These are phyloP conservation scores for Pseudopleuronectes americanus DNA, from an alignment of 2,797 vertebrate species.

Conservation along the genomic window DNA sequence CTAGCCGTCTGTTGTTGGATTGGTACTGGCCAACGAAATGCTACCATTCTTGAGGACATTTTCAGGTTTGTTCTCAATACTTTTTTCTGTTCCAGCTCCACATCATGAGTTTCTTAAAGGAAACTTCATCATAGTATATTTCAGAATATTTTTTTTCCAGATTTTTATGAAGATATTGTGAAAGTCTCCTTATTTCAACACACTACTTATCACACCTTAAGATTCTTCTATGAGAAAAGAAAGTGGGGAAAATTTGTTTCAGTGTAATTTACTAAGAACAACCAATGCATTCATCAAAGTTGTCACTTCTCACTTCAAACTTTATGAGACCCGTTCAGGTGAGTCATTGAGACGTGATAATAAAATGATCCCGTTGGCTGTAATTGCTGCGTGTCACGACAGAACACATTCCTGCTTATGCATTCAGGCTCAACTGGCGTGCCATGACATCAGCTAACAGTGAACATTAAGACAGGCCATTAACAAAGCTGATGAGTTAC, in stretches of 20 bases:
- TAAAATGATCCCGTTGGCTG: conserved; percentile 55
- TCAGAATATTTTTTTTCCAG: background rate
- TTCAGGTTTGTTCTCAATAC: background rate
- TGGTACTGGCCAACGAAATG: background rate
- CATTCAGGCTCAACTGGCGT: conserved; percentile 69
- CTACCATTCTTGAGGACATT: background rate
- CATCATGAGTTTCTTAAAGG: background rate
- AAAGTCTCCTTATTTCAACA: background rate
- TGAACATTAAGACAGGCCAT: conserved; percentile 79
- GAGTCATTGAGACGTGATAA: conserved; percentile 58
- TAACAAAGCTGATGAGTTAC: conserved; percentile 84
- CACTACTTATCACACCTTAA: background rate
- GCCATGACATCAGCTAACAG: conserved; percentile 80
- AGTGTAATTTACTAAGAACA: background rate
- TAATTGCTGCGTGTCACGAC: conserved; percentile 73
- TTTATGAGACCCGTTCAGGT: conserved; percentile 41
- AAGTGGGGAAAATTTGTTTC: background rate
- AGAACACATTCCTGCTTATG: conserved; percentile 72
- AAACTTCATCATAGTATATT: too few relatives aligned
- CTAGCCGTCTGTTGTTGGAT: background rate
- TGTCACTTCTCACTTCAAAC: conserved; percentile 44
- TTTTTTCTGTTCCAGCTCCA: too few relatives aligned
- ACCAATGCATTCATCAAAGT: conserved; percentile 10
- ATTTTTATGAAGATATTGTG: background rate
- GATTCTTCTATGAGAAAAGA: background rate